These are phyloP conservation scores for Euphysa ruthae DNA, from an alignment of 30 jellyfish, hydroid and myxozoan genomes.

Conservation along the genomic window DNA sequence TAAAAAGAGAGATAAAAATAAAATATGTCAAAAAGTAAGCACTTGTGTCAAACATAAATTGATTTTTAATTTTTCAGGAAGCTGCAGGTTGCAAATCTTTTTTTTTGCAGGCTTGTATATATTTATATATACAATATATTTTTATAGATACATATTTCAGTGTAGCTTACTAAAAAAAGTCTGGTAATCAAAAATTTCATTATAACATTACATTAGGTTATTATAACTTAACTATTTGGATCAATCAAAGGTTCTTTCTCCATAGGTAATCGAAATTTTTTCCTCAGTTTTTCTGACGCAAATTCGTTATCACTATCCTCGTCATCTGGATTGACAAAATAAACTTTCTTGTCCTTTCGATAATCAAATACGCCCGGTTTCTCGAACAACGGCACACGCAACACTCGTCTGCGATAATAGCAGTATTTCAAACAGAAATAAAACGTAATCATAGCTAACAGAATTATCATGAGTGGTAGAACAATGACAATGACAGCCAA, in stretches of 20 bases:
- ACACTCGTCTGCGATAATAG: conserved; percentile 50
- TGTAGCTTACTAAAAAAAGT: too few species aligned
- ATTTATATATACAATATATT: too few species aligned
- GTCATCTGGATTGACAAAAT: conserved; percentile 85
- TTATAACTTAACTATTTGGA: conserved; percentile 32
- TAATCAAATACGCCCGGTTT: conserved; percentile 76
- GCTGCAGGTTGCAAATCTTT: too few species aligned
- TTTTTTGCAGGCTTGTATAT: too few species aligned
- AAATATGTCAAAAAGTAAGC: too few species aligned
- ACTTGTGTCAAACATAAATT: too few species aligned
- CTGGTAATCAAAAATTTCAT: too few species aligned
- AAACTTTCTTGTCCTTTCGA: conserved; percentile 80
- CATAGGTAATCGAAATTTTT: conserved; percentile 75
- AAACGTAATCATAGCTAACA: conserved; percentile 83
- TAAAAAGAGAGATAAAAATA: too few species aligned
- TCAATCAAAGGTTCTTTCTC: conserved; percentile 81
- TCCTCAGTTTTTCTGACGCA: conserved; percentile 65
- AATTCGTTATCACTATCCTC: conserved; percentile 65
- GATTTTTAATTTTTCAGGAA: too few species aligned
- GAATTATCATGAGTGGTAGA: conserved; percentile 65
- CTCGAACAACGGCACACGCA: conserved; percentile 86
- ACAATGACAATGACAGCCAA: conserved; percentile 76
- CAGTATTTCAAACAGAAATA: conserved; percentile 78
- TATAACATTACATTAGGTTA: too few species aligned
- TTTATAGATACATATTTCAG: too few species aligned